Percentiles rank a stretch among this genome's conserved stretches.
These are phyloP conservation scores for Pseudopipra pipra DNA, from an alignment of 2,113 vertebrate genomes.

Conservation along the genomic window DNA sequence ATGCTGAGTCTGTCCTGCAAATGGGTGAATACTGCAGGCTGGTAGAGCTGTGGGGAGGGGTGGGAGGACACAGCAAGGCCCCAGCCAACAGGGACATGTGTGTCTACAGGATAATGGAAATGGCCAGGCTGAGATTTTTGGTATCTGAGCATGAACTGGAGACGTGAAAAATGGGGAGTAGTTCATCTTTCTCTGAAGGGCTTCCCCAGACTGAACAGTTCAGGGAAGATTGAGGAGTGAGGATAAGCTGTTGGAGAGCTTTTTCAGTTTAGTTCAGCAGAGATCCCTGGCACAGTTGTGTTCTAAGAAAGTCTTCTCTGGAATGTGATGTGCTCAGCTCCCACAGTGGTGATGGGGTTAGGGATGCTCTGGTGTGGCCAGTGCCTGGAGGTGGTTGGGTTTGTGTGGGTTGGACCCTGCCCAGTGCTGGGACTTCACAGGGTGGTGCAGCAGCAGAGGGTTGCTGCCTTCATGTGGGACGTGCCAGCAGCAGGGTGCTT, in stretches of 20 bases:
- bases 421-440: fast-evolving
- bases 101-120: not conserved
- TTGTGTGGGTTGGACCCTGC: not conserved
- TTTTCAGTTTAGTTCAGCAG: not conserved
- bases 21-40: not conserved
- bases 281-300: not conserved
- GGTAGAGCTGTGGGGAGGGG: not conserved
- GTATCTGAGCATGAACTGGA: not conserved
- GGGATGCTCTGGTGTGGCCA: not conserved
- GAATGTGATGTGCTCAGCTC: not conserved
- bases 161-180: not conserved
- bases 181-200: not conserved
- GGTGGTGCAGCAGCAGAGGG: not conserved
- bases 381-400: not conserved
- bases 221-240: not conserved
- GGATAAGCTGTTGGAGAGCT: not conserved
- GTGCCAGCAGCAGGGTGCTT: fast-evolving
- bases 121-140: not conserved
- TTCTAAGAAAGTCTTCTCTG: not conserved
- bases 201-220: not conserved
- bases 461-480: not conserved
- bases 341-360: fast-evolving
- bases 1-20: not conserved
- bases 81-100: not conserved
- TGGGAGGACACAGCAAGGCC: not conserved